Evolutionary conservation across 2,797 vertebrate genomes (phyloP).

Genomic region (Trichosurus vulpecula): DNA sequence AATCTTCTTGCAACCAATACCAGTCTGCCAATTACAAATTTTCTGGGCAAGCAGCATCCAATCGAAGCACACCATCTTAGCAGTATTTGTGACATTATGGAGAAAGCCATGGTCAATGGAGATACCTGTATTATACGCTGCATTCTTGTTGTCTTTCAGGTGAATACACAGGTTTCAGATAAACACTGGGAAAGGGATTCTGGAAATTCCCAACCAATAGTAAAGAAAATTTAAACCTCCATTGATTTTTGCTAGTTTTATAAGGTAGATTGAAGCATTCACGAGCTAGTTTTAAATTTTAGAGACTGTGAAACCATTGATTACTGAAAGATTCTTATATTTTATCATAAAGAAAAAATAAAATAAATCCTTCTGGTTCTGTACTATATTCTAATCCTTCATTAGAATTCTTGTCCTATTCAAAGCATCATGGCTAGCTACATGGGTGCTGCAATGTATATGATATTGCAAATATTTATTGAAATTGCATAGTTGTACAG

Average conservation of each 20-base stretch:
- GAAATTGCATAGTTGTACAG: conserved; percentile 26
- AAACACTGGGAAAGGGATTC: neutral
- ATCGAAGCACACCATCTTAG: conserved; percentile 97
- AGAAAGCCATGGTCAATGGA: conserved; percentile 98
- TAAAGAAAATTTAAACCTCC: conserved; percentile 16
- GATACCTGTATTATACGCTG: conserved; percentile 98
- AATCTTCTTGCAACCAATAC: conserved; percentile 94
- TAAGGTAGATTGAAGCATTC: neutral
- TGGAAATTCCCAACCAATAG: neutral
- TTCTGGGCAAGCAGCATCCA: conserved; percentile 96
- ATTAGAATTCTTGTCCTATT: conserved; percentile 32
- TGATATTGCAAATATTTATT: conserved; percentile 59
- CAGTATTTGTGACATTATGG: conserved; percentile 99
- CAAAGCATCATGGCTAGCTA: neutral
- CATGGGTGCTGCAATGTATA: conserved; percentile 12
- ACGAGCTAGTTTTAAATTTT: neutral
- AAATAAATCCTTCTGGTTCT: conserved; percentile 24
- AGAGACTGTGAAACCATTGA: neutral
- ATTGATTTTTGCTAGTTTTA: conserved; percentile 7
- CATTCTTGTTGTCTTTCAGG: conserved; percentile 98
- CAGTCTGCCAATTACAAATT: conserved; percentile 91
- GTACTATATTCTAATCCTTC: conserved; percentile 14
- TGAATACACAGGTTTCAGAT: conserved; percentile 67
- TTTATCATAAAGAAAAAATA: neutral
- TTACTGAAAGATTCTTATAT: neutral